Evolutionary conservation across 1,140 invertebrate genomes (phyloP), one percentile per base, ranked within the genome.

Genomic region (Macrotrachela quadricornifera): DNA sequence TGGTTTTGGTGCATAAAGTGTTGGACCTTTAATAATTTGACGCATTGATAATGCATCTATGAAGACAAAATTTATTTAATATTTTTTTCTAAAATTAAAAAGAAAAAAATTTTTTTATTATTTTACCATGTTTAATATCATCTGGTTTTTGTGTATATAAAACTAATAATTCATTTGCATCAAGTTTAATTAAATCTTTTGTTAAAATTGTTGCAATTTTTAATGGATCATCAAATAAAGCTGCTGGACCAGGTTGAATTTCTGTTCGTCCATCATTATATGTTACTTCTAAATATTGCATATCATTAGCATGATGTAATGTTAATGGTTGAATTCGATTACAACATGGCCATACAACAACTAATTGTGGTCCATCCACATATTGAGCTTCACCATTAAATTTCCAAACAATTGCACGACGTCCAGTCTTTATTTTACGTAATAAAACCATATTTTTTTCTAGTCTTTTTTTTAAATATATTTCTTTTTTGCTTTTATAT

Each of bases 261-360:
- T 66, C 61, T n/a, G 58, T 56, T 36, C 49, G 43, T 6, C 64
- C 66, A 62, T 65, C 59, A 47, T 57, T 60, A 50, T 62, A 62
- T 12, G 52, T 48, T 10, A 68, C 58, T 18, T 56, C 43, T 12
- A 65, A 57, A 55, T 63, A 68, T 36, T 64, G 55, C 48, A 60
- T 64, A 49, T 66, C 63, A 55, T 60, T 61, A n/a, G 63, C 63
- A 30, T 30, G 21, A 30, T 30, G 21, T 30, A 30, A 30, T 30
- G 21, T 30, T 8, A 30, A 30, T 30, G 21, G 21, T 30, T 30
- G 21, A 4, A 30, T 30, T 30, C 21, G 21, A 30, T 30, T 30
- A 4, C 2, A 4, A 30, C 21, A 30, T 30, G 21, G 21, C 21
- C 21, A 30, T 4, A 30, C 21, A 30, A 30, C 21, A 4, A 30